Evolutionary conservation across 2,113 vertebrate genomes (phyloP), one percentile per base, ranked within the genome.

Genomic region (Lasiurus borealis): DNA sequence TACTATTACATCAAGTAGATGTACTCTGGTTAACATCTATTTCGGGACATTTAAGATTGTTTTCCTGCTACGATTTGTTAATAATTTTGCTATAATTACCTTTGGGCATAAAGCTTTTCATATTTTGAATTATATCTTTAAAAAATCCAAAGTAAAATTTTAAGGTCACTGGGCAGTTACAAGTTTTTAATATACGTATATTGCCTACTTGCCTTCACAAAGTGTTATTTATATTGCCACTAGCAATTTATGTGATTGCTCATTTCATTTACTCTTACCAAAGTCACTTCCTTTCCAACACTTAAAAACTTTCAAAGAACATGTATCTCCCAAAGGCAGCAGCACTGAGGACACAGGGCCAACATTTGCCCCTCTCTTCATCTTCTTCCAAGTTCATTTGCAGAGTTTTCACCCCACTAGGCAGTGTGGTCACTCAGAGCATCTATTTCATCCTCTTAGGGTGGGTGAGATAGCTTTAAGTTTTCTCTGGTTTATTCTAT

Each of bases 61-160:
- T 88, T 85, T 5, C 44, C 88, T 94, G 25, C 34, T 92, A 50
- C 1, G 57, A 29, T 88, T 77, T 91, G 36, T 82, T 91, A 66
- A 82, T 83, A 84, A 52, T 91, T 89, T 75, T 93, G n/a, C 15
- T 64, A 48, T 73, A 82, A 88, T 77, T 72, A 54, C 34, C 69
- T 77, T 88, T 50, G n/a, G 64, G 14, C 29, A 83, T 44, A 84
- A 78, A 59, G 0, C 4, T 81, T 81, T 96, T 91, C 21, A 59
- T 81, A 72, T 52, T 72, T 92, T 94, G 18, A 82, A 68, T 76
- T 85, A 54, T 83, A 86, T 77, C 54, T 75, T 95, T 91, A 54
- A 82, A 88, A 69, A 36, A 88, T 2, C 27, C 18, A 27, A 48
- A 86, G 64, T 93, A 83, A 94, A 93, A 91, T 25, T 52, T 75